Percentiles rank a stretch among this genome's conserved stretches.
Evolutionary conservation across 2,797 vertebrate species (phyloP).

Genomic region (Siniperca scherzeri): DNA sequence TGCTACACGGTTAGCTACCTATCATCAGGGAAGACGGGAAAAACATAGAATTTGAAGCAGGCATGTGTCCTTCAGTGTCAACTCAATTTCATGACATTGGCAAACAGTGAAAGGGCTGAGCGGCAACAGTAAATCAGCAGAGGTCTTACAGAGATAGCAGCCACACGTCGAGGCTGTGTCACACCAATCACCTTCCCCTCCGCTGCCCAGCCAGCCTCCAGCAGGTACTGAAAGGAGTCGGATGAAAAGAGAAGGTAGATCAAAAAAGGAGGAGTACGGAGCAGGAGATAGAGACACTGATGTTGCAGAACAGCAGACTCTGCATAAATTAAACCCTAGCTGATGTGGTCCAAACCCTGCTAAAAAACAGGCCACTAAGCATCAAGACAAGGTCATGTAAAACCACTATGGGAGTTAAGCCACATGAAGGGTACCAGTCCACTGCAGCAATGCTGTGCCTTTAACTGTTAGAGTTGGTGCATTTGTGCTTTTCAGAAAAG

Average conservation of each 20-base stretch:
- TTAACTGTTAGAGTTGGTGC: background rate
- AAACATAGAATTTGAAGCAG: background rate
- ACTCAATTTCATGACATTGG: conserved; percentile 26
- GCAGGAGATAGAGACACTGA: conserved; percentile 31
- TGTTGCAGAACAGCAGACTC: conserved; percentile 53
- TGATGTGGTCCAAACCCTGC: conserved; percentile 56
- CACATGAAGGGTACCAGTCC: conserved; percentile 33
- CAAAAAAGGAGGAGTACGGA: conserved; percentile 21
- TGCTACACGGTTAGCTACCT: conserved; percentile 96
- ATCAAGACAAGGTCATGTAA: conserved; percentile 65
- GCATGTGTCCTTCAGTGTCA: conserved; percentile 16
- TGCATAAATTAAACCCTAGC: conserved; percentile 62
- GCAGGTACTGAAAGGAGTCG: conserved; percentile 89
- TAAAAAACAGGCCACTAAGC: conserved; percentile 47
- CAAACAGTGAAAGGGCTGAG: conserved; percentile 1
- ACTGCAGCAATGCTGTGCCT: conserved; percentile 40
- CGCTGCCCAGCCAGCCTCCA: conserved; percentile 97
- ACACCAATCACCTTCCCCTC: conserved; percentile 97
- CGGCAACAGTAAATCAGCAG: conserved; percentile 27
- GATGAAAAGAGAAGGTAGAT: conserved; percentile 28
- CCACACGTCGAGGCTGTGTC: conserved; percentile 97
- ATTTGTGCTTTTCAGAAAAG: background rate
- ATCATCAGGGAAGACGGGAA: background rate
- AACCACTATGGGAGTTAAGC: conserved; percentile 38
- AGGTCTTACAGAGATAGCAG: conserved; percentile 94